phyloP scores from a whole-genome alignment of 2,113 vertebrate genomes.

The Bubo bubo region DNA sequence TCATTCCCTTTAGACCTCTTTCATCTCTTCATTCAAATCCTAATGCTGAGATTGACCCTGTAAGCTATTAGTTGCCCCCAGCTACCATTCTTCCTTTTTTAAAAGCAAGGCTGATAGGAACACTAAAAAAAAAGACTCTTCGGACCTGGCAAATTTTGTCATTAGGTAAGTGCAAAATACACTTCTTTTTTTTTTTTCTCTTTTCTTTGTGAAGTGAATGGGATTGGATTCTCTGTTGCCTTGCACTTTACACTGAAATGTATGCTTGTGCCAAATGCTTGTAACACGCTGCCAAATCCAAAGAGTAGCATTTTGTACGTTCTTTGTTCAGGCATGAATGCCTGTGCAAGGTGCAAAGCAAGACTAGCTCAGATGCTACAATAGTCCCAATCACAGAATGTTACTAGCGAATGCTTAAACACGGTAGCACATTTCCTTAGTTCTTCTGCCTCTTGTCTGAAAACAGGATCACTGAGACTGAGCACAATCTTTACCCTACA shows the following conservation, averaged over 20 bases:
- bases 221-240: slow-evolving; percentile 37
- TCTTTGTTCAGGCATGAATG: slow-evolving; percentile 47
- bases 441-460: slow-evolving; percentile 3
- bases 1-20: slow-evolving; percentile 43
- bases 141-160: slow-evolving; percentile 10
- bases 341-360: slow-evolving; percentile 46
- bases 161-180: slow-evolving; percentile 30
- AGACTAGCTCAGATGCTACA: neutral
- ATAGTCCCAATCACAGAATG: neutral
- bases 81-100: slow-evolving; percentile 23
- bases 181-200: neutral
- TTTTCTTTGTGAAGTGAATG: slow-evolving; percentile 19
- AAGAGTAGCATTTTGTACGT: slow-evolving; percentile 21
- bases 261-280: slow-evolving; percentile 10
- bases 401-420: neutral
- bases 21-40: slow-evolving; percentile 47
- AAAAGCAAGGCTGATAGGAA: slow-evolving; percentile 39
- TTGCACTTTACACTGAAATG: slow-evolving; percentile 24
- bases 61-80: slow-evolving; percentile 39
- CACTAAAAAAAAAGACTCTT: neutral
- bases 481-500: neutral
- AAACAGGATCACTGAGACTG: neutral
- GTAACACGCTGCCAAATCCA: neutral
- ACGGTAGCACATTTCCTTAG: neutral
- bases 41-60: slow-evolving; percentile 25